A percentile compares a stretch with the other conserved stretches of the same genome.
Conservation (phyloP, 2,113 vertebrate species). For the Plecturocebus donacophilus region DNA sequence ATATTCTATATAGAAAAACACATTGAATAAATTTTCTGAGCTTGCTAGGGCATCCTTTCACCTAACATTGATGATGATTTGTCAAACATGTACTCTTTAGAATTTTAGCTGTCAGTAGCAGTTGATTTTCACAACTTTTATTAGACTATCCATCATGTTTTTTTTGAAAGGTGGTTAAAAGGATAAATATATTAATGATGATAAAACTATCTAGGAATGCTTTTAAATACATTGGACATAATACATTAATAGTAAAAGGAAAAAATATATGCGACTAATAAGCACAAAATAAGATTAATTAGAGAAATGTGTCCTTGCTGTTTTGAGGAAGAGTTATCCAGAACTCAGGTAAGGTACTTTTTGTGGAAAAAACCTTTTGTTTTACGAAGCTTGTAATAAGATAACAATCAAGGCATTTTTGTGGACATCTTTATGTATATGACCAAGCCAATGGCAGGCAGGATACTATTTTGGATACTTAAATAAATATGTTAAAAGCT, state of each 20-base stretch:
- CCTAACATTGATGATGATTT: background rate
- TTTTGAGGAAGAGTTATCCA: background rate
- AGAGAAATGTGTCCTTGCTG: background rate
- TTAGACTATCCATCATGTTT: slow-evolving; percentile 33
- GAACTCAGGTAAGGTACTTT: background rate
- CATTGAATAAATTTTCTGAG: background rate
- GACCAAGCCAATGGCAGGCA: background rate
- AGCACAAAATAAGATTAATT: slow-evolving; percentile 12
- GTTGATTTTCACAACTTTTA: slow-evolving; percentile 52
- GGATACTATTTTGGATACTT: background rate
- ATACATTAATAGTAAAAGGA: slow-evolving; percentile 21
- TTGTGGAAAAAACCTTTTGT: background rate
- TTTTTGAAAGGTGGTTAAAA: slow-evolving; percentile 51
- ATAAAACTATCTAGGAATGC: slow-evolving; percentile 21
- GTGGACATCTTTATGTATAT: background rate
- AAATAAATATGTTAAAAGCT: background rate
- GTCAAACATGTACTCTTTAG: background rate
- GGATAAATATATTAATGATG: slow-evolving; percentile 31
- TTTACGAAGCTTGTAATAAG: background rate
- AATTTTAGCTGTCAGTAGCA: slow-evolving; percentile 22
- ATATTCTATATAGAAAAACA: background rate
- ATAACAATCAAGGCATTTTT: background rate
- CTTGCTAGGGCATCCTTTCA: background rate
- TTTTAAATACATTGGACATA: slow-evolving; percentile 53
- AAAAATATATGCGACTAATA: background rate